Conservation (phyloP, 2,797 vertebrate species). For the Orestias chungarensis region DNA sequence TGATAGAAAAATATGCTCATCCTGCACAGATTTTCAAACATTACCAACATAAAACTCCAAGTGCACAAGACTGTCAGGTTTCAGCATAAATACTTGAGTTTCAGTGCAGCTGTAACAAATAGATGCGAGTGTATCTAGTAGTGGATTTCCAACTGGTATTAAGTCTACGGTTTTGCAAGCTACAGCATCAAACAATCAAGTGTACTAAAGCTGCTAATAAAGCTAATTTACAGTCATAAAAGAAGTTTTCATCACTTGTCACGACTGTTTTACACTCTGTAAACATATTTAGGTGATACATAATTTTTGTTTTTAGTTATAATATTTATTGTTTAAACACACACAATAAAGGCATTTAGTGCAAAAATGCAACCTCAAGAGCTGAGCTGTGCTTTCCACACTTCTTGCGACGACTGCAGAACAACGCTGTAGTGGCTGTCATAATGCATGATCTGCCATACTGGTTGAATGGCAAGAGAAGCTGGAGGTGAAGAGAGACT, state of each 20-base stretch:
- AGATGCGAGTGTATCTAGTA: slow-evolving; percentile 28
- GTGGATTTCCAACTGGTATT: slow-evolving; percentile 24
- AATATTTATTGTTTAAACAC: slow-evolving; percentile 19
- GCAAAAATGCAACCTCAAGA: slow-evolving; percentile 61
- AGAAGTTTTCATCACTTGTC: slow-evolving; percentile 17
- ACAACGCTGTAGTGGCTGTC: slow-evolving; percentile 37
- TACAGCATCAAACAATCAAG: slow-evolving; percentile 38
- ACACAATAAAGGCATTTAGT: slow-evolving; percentile 38
- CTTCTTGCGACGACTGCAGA: slow-evolving; percentile 14
- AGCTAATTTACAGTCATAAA: slow-evolving; percentile 28
- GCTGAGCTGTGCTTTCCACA: slow-evolving; percentile 9
- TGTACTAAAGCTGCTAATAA: slow-evolving; percentile 31
- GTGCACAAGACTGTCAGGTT: slow-evolving; percentile 56
- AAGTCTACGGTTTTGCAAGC: slow-evolving; percentile 28
- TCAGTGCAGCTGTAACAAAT: slow-evolving; percentile 41
- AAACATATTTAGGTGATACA: slow-evolving; percentile 57
- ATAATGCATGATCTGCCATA: slow-evolving; percentile 59
- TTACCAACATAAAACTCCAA: slow-evolving; percentile 49
- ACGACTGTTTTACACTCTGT: slow-evolving; percentile 43
- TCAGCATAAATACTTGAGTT: slow-evolving; percentile 50
- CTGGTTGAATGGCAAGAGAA: slow-evolving; percentile 13
- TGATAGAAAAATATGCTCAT: slow-evolving; percentile 79
- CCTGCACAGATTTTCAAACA: slow-evolving; percentile 63
- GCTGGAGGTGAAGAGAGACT: neutral
- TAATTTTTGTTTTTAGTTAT: slow-evolving; percentile 19